phyloP scores from a whole-genome alignment of 2,113 vertebrate species.

The Anhinga rufa region DNA sequence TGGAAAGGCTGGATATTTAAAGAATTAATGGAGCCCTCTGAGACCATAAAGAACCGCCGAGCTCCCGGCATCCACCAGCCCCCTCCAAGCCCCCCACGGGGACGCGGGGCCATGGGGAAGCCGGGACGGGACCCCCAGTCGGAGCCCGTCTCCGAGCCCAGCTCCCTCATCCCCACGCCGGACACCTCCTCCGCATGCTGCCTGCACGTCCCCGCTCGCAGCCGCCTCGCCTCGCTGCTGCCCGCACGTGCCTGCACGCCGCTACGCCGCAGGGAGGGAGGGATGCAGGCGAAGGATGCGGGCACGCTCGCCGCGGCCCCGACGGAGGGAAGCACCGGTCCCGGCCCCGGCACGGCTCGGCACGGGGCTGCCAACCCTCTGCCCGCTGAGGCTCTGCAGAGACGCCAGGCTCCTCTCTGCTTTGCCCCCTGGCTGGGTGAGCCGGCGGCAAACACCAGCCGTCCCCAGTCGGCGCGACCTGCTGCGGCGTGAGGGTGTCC shows the following conservation, averaged over 20 bases:
- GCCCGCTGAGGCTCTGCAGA: neutral
- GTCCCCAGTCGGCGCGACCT: neutral
- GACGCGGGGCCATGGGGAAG: neutral
- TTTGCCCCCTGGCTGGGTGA: neutral
- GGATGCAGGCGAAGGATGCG: neutral
- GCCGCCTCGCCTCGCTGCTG: neutral
- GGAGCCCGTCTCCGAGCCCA: neutral
- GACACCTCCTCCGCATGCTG: neutral
- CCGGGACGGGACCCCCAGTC: neutral
- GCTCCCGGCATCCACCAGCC: constrained; percentile 12
- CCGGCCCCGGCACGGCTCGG: neutral
- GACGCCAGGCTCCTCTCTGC: neutral
- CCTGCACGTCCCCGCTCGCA: neutral
- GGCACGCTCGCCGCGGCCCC: neutral
- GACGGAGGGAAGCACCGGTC: neutral
- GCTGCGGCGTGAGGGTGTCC: fast-evolving
- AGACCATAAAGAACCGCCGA: constrained; percentile 18
- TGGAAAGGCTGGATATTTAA: constrained; percentile 76
- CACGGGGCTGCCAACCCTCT: neutral
- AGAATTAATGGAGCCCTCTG: constrained; percentile 63
- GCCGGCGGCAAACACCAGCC: fast-evolving
- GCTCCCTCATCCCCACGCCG: neutral
- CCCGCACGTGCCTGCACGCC: neutral
- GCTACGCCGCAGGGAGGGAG: neutral
- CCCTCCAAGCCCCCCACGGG: neutral